Evolutionary conservation across 2,797 vertebrate genomes (phyloP), one percentile per base, ranked within the genome.

Genomic region (Malurus splendens): DNA sequence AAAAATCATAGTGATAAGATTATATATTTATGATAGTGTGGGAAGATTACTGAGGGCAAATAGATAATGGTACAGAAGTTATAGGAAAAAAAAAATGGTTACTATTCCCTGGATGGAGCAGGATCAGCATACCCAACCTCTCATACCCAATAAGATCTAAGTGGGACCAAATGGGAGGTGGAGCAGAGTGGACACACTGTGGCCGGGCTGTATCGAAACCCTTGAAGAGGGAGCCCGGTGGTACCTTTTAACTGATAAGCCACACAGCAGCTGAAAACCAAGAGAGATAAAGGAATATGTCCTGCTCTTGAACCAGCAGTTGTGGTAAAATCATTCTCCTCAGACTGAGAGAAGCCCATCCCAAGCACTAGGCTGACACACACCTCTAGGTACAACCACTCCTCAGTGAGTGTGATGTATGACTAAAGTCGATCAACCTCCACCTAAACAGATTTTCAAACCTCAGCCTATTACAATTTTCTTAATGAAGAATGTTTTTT

Each of bases 191-290:
- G 25, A 59, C 15, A 23, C 18, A 19, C 20, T 18, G 7, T 7
- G 15, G 13, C 41, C 18, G 48, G n/a, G 27, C 7, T 27, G 41
- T 48, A 9, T 10, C 18, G 41, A 73, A 48, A 48, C 5, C 13
- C 17, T 24, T 60, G 22, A 38, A n/a, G 33, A 28, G 7, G 15
- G 12, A 65, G 14, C 8, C 45, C 0, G 0, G 27, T n/a, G 13
- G 10, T n/a, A 36, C 13, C 55, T 48, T 38, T 47, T 15, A 24
- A 14, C 1, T 55, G 18, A 42, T 48, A 55, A 74, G 5, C 18
- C 4, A 24, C 16, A 24, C 9, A 80, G 23, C 16, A 42, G 18
- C 41, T 67, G 55, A 38, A 74, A 80, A 60, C 11, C 36, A 60
- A 48, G 41, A 11, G 18, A 28, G 7, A 38, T 47, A 42, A 60